These are phyloP conservation scores for Argentina silus DNA, from an alignment of 2,797 vertebrate genomes.

Conservation along the genomic window DNA sequence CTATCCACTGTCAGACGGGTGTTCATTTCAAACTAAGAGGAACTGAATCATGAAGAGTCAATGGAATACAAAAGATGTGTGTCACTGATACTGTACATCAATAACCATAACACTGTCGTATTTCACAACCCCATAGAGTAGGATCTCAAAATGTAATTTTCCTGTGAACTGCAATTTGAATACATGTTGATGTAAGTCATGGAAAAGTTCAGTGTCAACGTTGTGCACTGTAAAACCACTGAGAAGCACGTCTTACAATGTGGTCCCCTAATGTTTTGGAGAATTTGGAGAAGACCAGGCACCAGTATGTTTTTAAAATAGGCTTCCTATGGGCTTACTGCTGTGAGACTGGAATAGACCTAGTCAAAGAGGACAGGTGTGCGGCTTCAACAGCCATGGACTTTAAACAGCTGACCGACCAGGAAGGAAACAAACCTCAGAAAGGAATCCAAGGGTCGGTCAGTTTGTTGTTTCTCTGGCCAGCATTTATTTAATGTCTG, in stretches of 20 bases:
- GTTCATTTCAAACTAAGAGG: too few relatives aligned
- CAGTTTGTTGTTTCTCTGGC: slow-evolving; percentile 59
- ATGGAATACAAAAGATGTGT: not conserved
- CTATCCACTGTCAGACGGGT: too few relatives aligned
- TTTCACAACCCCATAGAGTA: not conserved
- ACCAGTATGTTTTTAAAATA: too few relatives aligned
- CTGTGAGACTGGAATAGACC: slow-evolving; percentile 38
- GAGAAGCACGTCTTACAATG: not conserved
- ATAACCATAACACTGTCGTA: not conserved
- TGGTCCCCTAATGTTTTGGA: not conserved
- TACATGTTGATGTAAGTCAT: too few relatives aligned
- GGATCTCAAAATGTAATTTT: too few relatives aligned
- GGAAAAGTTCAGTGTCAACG: too few relatives aligned
- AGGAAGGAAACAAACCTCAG: slow-evolving; percentile 40
- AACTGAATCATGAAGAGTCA: too few relatives aligned
- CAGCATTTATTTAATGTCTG: slow-evolving; percentile 62
- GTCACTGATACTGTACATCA: not conserved
- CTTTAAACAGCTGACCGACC: slow-evolving; percentile 64
- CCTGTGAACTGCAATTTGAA: too few relatives aligned
- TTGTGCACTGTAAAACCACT: too few relatives aligned
- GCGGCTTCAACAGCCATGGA: slow-evolving; percentile 53
- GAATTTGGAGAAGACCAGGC: too few relatives aligned
- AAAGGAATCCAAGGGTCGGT: slow-evolving; percentile 38
- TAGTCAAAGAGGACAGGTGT: slow-evolving; percentile 68
- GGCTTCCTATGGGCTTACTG: not conserved